Conservation (phyloP, 1,140 invertebrate genomes). For the Stenopsyche tienmushanensis region DNA sequence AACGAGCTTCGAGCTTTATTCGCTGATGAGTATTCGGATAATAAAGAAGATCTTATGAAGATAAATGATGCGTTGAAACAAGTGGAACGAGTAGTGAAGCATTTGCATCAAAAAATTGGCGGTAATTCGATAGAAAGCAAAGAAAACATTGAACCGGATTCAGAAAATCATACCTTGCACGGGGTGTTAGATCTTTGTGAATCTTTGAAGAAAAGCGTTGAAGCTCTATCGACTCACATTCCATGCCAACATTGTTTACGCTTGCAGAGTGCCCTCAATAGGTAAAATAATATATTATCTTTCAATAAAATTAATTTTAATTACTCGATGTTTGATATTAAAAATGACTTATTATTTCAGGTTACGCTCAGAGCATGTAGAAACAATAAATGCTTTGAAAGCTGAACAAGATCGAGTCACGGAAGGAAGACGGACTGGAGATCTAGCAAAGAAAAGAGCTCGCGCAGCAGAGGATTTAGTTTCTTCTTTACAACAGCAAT, state of each 20-base stretch:
- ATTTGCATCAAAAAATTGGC: constrained; percentile 47
- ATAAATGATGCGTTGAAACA: constrained; percentile 54
- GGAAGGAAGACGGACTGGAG: constrained; percentile 26
- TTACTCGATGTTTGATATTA: constrained; percentile 11
- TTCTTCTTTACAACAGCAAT: constrained; percentile 35
- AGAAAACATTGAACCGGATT: constrained; percentile 19
- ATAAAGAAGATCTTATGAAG: constrained; percentile 57
- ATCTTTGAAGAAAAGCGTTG: constrained; percentile 50
- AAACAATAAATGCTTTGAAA: constrained; percentile 29
- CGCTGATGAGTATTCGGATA: constrained; percentile 57
- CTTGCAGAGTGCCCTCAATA: constrained; percentile 59
- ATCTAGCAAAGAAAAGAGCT: constrained; percentile 31
- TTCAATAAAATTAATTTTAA: constrained; percentile 4
- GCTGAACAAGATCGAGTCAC: constrained; percentile 31
- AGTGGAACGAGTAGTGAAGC: constrained; percentile 51
- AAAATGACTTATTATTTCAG: constrained; percentile 28
- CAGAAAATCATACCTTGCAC: constrained; percentile 26
- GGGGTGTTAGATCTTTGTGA: constrained; percentile 47
- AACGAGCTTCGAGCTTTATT: constrained; percentile 59
- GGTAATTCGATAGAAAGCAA: constrained; percentile 38
- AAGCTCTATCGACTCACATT: constrained; percentile 50
- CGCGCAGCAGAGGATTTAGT: constrained; percentile 38
- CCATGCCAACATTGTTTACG: constrained; percentile 62
- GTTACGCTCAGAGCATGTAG: constrained; percentile 34
- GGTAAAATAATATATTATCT: constrained; percentile 42